A percentile compares a stretch with the other conserved stretches of the same genome.
Conservation (phyloP, 2,888 invertebrate genomes). For the Leptura quadrifasciata region DNA sequence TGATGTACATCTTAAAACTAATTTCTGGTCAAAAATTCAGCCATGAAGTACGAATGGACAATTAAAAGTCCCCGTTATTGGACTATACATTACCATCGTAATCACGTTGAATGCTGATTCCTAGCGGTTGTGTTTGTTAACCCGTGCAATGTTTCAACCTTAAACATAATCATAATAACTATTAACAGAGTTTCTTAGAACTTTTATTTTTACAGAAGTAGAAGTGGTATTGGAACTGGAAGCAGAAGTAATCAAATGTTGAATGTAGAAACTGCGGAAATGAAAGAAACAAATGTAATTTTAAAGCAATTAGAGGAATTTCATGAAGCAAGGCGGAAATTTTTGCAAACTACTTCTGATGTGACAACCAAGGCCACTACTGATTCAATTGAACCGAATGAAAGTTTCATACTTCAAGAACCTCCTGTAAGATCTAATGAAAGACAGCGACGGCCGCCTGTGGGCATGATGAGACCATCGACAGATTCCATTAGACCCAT, state of each 20-base stretch:
- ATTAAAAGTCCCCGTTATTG: too few relatives aligned
- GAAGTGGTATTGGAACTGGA: too few relatives aligned
- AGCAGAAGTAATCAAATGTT: neutral
- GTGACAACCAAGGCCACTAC: neutral
- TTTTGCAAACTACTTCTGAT: neutral
- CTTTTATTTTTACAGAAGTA: neutral
- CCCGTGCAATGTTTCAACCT: too few relatives aligned
- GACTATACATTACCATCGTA: too few relatives aligned
- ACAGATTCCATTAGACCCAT: too few relatives aligned
- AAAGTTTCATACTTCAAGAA: too few relatives aligned
- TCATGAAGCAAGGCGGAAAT: constrained; percentile 28
- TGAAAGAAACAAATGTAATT: constrained; percentile 9
- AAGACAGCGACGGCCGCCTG: neutral
- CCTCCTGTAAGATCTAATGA: neutral
- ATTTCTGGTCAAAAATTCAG: too few relatives aligned
- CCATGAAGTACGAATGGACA: too few relatives aligned
- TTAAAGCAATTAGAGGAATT: constrained; percentile 29
- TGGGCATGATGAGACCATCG: neutral
- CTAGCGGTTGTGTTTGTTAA: too few relatives aligned
- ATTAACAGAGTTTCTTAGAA: too few relatives aligned
- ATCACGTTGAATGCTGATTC: too few relatives aligned
- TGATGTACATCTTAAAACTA: too few relatives aligned
- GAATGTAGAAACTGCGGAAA: constrained; percentile 16
- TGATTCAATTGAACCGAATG: neutral
- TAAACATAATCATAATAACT: neutral